Base-by-base conservation (phyloP, 2,888 invertebrate species). In the Athalia circularis region DNA sequence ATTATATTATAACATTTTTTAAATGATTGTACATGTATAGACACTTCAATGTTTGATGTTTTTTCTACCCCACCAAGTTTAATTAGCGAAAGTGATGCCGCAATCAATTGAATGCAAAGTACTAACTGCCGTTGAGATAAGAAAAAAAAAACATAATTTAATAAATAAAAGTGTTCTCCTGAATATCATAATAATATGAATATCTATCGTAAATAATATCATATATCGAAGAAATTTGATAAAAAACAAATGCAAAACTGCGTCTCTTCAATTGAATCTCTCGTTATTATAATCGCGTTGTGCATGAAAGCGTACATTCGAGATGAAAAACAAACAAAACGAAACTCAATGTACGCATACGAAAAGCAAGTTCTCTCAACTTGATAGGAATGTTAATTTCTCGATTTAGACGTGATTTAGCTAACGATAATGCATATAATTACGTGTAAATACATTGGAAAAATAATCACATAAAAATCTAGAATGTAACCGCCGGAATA, bases 111-210 rank as follows among this genome's bases (percentile, higher is more conserved):
- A 84, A 82, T 83, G 82, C 83, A 83, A 85, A 82, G 82, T 85
- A 85, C 83, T 80, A 84, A 87, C 86, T 87, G 86, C 87, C 88
- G 84, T 82, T 85, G 78, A 64, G 29, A 29, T 29, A 29, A 29
- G 29, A 29, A 29, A 29, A 29, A 29, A 29, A 29, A 29, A 29
- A 29, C 29, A 29, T 29, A 29, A 29, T 29, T 29, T 29, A 29
- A 29, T 29, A 80, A 85, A 82, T 82, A 74, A 79, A 78, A 80
- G 77, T 79, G 79, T 79, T 80, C 77, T 47, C 29, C 47, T 68
- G 50, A 15, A 78, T 78, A 72, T 77, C 75, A 75, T 75, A 62
- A 61, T 75, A 75, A 75, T 61, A 29, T 62, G 62, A 75, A 75
- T 75, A 75, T 75, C 7, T 8, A 11, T 62, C 29, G 52, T 29